Base-by-base conservation (phyloP, 2,888 invertebrate species). In the Tiliacea citrago region DNA sequence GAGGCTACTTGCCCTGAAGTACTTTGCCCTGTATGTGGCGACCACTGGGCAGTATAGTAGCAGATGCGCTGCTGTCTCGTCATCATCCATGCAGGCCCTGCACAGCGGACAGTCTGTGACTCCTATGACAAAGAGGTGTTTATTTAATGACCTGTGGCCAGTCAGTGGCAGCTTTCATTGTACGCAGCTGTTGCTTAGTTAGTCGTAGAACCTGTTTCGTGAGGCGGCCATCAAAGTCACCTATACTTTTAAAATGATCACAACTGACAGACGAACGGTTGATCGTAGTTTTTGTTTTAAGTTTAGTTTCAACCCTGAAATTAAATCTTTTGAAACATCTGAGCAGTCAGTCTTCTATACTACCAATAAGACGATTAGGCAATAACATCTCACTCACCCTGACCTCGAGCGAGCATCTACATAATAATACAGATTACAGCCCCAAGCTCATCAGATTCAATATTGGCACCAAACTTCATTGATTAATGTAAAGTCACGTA, bases 381-480 rank as follows among this genome's bases (percentile, higher is more conserved):
- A 63, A 61, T 82, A 82, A 21, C 35, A 45, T 61, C 55, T 35
- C 18, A 16, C 55, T 35, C 18, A 16, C 57, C 42, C 53, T 81
- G 81, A 74, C 81, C 81, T 81, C 39, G 35, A 53, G 7, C n/a
- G 21, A 69, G 39, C 55, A 70, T 69, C 78, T 61, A 45, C 61
- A 66, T 79, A 67, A 51, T 73, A 53, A 73, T 58, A 67, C 35
- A 73, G 66, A 83, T 83, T 58, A 73, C n/a, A 53, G 58, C 68
- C 45, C 53, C 35, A 51, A 60, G 69, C 55, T 61, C 66, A 55
- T 72, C 60, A 57, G 62, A 63, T 63, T 55, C 66, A 84, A 81
- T 81, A 81, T 80, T 84, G 66, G 45, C 62, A 63, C 58, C 68
- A 29, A 80, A 69, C 74, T 68, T 61, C n/a, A 57, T 62, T 63